phyloP scores from a whole-genome alignment of 1,140 invertebrate species.

The Leptinotarsa lineolata region DNA sequence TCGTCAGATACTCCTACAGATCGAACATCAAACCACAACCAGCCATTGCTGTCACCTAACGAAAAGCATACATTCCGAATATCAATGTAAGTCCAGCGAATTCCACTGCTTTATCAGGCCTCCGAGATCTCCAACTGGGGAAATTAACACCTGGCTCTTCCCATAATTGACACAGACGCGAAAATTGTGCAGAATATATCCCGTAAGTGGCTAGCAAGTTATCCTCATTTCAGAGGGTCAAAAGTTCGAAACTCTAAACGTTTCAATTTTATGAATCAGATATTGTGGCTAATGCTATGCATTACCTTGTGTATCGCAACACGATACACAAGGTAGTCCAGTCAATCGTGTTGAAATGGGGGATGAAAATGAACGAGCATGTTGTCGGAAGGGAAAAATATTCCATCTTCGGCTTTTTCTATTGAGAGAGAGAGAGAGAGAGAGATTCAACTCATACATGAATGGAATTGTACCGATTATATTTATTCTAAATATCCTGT shows the following conservation, averaged over 20 bases:
- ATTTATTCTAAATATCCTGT: too few species aligned
- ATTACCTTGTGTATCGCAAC: constrained; percentile 20
- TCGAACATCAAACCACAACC: too few species aligned
- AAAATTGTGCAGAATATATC: constrained; percentile 20
- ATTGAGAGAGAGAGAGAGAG: too few species aligned
- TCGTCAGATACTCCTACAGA: too few species aligned
- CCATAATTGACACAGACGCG: constrained; percentile 22
- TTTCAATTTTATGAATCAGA: constrained; percentile 29
- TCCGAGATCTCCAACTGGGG: background rate
- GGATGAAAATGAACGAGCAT: too few species aligned
- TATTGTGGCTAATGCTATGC: constrained; percentile 24
- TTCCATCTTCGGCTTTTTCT: too few species aligned
- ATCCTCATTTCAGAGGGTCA: constrained; percentile 24
- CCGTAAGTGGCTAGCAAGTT: constrained; percentile 15
- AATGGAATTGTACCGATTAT: too few species aligned
- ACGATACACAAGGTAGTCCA: background rate
- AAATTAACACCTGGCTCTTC: background rate
- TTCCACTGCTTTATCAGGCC: background rate
- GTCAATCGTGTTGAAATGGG: too few species aligned
- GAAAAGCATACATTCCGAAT: background rate
- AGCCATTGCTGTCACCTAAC: too few species aligned
- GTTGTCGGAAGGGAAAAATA: too few species aligned
- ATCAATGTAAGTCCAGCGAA: background rate
- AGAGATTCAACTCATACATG: too few species aligned
- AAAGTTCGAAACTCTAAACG: constrained; percentile 21